phyloP scores from a whole-genome alignment of 2,113 vertebrate genomes.

The Syngnathus floridae region DNA sequence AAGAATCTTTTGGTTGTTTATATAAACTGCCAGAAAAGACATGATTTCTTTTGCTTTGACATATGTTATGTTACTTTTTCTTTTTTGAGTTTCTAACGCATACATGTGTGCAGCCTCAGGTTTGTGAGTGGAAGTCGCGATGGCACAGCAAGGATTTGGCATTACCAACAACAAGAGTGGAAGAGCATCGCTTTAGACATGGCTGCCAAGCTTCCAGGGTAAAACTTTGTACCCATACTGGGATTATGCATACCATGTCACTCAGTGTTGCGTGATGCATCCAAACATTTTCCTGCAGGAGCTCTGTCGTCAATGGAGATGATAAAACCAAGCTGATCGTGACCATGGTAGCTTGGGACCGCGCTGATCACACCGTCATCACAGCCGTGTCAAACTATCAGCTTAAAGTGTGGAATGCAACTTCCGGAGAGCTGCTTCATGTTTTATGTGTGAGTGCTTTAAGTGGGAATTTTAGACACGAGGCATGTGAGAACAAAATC shows the following conservation, averaged over 20 bases:
- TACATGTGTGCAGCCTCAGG: conserved; percentile 73
- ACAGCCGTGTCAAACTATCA: conserved; percentile 95
- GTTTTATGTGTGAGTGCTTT: conserved; percentile 81
- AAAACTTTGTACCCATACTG: conserved; percentile 28
- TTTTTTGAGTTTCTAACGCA: background rate
- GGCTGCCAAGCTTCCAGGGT: conserved; percentile 86
- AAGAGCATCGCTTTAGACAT: conserved; percentile 87
- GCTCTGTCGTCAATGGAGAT: conserved; percentile 69
- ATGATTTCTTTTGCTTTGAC: background rate
- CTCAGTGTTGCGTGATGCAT: background rate
- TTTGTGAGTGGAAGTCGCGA: conserved; percentile 98
- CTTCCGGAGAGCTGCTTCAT: conserved; percentile 87
- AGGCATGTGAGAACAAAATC: background rate
- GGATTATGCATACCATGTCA: background rate
- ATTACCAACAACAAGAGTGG: conserved; percentile 95
- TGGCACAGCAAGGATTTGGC: conserved; percentile 91
- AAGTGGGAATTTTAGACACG: background rate
- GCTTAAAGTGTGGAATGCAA: conserved; percentile 91
- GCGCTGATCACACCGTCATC: conserved; percentile 82
- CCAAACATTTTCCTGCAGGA: conserved; percentile 61
- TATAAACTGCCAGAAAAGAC: background rate
- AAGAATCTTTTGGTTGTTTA: conserved; percentile 38
- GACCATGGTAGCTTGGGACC: conserved; percentile 98
- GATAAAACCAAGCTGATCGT: conserved; percentile 95
- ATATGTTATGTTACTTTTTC: background rate